Evolutionary conservation across 2,797 vertebrate species (phyloP).

Genomic region (Alcedo quadribrachys): DNA sequence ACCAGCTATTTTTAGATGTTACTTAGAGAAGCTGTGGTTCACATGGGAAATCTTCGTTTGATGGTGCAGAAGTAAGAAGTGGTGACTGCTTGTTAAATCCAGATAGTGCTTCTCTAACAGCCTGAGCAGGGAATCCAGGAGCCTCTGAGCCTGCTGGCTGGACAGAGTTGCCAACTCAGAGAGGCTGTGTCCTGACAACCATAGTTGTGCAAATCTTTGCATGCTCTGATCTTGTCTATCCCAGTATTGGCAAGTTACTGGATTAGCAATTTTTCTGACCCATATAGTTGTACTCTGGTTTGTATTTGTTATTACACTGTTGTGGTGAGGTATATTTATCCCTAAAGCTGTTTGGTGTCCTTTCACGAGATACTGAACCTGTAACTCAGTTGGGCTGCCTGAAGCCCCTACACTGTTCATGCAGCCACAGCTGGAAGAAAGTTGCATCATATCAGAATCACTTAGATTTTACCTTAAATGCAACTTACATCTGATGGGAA

Average conservation of each 20-base stretch:
- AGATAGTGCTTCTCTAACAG: background rate
- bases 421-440: background rate
- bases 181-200: background rate
- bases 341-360: background rate
- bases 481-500: background rate
- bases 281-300: background rate
- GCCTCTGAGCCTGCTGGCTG: background rate
- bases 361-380: background rate
- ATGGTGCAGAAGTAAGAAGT: background rate
- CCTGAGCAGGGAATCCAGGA: background rate
- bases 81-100: background rate
- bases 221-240: fast-evolving
- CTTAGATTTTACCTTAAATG: background rate
- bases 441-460: background rate
- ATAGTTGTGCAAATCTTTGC: background rate
- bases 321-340: background rate
- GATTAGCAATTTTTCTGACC: background rate
- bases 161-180: background rate
- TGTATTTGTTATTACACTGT: background rate
- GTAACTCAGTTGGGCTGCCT: background rate
- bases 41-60: background rate
- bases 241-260: background rate
- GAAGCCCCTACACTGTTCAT: background rate
- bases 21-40: background rate
- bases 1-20: background rate